Percentiles rank a stretch among this genome's conserved stretches.
phyloP scores from a whole-genome alignment of 2,888 invertebrate species.

The Erebia palarica region DNA sequence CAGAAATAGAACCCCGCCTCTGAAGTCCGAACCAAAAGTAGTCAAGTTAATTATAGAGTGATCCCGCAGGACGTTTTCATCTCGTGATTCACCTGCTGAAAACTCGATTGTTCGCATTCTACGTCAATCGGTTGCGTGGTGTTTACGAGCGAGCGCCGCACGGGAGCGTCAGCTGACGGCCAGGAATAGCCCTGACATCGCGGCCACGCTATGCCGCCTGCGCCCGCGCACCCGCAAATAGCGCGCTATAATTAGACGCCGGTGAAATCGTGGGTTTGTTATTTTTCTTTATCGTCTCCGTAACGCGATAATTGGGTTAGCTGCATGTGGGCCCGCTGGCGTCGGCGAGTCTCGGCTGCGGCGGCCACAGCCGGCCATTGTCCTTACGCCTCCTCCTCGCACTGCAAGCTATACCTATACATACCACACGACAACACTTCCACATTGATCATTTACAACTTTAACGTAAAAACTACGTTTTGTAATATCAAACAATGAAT shows the following conservation, averaged over 20 bases:
- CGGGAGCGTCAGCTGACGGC: constrained; percentile 80
- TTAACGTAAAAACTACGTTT: no score
- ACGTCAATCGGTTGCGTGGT: constrained; percentile 81
- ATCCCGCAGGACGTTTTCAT: constrained; percentile 76
- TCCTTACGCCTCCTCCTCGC: constrained; percentile 50
- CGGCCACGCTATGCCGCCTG: constrained; percentile 77
- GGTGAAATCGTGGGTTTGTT: constrained; percentile 83
- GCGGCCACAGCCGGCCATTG: constrained; percentile 53
- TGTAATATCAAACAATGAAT: no score
- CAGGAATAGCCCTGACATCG: constrained; percentile 82
- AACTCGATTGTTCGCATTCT: constrained; percentile 80
- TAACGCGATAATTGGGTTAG: constrained; percentile 83
- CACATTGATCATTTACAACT: no score
- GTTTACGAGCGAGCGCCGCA: constrained; percentile 67
- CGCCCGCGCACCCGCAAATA: constrained; percentile 81
- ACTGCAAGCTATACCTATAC: no score
- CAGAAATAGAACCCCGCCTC: constrained; percentile 79
- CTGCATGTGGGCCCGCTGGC: constrained; percentile 78
- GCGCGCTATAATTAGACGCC: constrained; percentile 79
- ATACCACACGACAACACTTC: no score
- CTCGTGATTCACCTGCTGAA: constrained; percentile 80
- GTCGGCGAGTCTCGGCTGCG: constrained; percentile 76
- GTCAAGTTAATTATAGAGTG: constrained; percentile 78
- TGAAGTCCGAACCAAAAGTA: constrained; percentile 79
- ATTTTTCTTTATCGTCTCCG: constrained; percentile 82